These are phyloP conservation scores for Nesoenas mayeri DNA, from an alignment of 2,113 vertebrate genomes.

Conservation along the genomic window DNA sequence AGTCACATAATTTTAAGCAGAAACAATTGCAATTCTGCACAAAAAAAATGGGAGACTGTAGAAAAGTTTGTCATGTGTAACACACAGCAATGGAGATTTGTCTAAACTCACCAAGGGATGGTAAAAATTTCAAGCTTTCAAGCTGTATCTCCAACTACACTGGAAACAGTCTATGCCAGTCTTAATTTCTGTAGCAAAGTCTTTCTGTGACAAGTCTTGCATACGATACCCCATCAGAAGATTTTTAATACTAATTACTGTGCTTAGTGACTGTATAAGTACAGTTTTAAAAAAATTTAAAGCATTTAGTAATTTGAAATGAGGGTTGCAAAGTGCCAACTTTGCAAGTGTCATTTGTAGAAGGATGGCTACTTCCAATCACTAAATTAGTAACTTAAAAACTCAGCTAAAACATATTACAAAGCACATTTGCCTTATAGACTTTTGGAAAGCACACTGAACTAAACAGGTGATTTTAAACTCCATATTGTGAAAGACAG, in stretches of 20 bases:
- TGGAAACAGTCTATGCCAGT: neutral
- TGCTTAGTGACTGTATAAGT: neutral
- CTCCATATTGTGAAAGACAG: neutral
- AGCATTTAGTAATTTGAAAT: neutral
- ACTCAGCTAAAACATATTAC: neutral
- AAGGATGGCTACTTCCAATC: neutral
- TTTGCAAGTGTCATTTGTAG: neutral
- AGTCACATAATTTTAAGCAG: neutral
- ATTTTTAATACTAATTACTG: neutral
- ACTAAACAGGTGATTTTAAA: neutral
- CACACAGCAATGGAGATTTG: neutral
- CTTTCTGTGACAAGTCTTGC: neutral
- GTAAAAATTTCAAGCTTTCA: neutral
- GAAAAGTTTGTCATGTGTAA: neutral
- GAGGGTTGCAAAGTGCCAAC: neutral
- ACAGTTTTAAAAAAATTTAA: neutral
- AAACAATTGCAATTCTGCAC: neutral
- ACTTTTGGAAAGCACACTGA: neutral
- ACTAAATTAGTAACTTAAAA: neutral
- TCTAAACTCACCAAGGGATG: neutral
- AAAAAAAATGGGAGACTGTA: neutral
- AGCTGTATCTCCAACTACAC: neutral
- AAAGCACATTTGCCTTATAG: neutral
- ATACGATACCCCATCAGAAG: neutral
- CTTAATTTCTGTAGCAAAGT: neutral